Evolutionary conservation across 2,888 invertebrate genomes (phyloP).

Genomic region (Cheilosia vernalis): DNA sequence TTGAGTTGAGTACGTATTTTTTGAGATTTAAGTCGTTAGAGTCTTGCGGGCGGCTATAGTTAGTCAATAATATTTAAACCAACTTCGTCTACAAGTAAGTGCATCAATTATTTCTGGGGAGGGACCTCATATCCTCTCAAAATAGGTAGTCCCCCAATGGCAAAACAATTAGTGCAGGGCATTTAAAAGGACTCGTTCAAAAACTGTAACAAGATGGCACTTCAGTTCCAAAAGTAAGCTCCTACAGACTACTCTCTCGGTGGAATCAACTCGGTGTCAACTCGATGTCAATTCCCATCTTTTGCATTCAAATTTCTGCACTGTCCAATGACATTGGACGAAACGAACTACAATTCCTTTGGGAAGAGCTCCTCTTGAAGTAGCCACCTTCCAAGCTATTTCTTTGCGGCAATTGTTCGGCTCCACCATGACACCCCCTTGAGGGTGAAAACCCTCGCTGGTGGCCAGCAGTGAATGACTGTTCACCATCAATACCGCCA

Average conservation of each 20-base stretch:
- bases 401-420: constrained; percentile 19
- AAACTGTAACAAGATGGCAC: too few relatives aligned
- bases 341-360: constrained; percentile 35
- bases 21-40: too few relatives aligned
- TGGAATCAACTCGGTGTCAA: constrained; percentile 1
- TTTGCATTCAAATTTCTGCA: constrained; percentile 44
- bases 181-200: too few relatives aligned
- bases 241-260: neutral
- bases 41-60: too few relatives aligned
- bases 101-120: too few relatives aligned
- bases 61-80: too few relatives aligned
- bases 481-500: constrained; percentile 33
- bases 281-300: neutral
- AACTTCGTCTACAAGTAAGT: too few relatives aligned
- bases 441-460: constrained; percentile 24
- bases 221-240: too few relatives aligned
- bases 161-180: too few relatives aligned
- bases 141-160: too few relatives aligned
- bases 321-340: constrained; percentile 47
- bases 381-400: constrained; percentile 29
- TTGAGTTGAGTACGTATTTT: too few relatives aligned
- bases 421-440: constrained; percentile 1
- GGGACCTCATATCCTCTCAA: too few relatives aligned
- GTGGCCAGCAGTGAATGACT: constrained; percentile 11
- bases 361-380: constrained; percentile 52